Base-by-base conservation (phyloP, 2,888 invertebrate species). In the Agonum fuliginosum region DNA sequence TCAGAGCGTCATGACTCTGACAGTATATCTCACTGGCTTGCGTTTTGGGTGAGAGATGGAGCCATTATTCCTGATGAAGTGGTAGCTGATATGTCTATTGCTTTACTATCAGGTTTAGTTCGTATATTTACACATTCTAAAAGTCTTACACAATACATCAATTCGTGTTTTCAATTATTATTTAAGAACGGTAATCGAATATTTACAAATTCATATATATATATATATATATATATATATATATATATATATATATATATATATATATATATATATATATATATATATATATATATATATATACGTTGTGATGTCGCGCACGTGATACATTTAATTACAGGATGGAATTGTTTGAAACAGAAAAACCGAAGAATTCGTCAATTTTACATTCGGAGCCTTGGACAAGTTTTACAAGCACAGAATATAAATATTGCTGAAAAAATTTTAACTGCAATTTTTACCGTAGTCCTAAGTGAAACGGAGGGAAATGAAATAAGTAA, bases 1-100 rank as follows among this genome's bases (percentile, higher is more conserved):
- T 78, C 78, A 14, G 79, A 80, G 62, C 54, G 72, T 14, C 79
- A 79, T 41, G 79, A 80, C 34, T 27, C 78, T 1, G 78, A 78
- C 54, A 80, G 78, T 37, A 20, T 51, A 51, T 51, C 10, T 51
- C 48, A 73, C 65, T 80, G 80, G 77, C 74, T 80, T 17, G 48
- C 62, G 8, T 70, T 73, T 22, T 80, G 80, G 80, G 78, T 46
- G 65, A 46, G 74, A 51, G 72, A 77, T 77, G 79, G 80, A 54
- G n/a, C n/a, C n/a, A n/a, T n/a, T n/a, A n/a, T n/a, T n/a, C n/a
- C n/a, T n/a, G n/a, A n/a, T n/a, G n/a, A n/a, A n/a, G n/a, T n/a
- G n/a, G n/a, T n/a, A n/a, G n/a, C n/a, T n/a, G n/a, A n/a, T n/a
- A n/a, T n/a, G n/a, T n/a, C n/a, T n/a, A n/a, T n/a, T n/a, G n/a